phyloP scores from a whole-genome alignment of 2,797 vertebrate species.

The Heterohyrax brucei region DNA sequence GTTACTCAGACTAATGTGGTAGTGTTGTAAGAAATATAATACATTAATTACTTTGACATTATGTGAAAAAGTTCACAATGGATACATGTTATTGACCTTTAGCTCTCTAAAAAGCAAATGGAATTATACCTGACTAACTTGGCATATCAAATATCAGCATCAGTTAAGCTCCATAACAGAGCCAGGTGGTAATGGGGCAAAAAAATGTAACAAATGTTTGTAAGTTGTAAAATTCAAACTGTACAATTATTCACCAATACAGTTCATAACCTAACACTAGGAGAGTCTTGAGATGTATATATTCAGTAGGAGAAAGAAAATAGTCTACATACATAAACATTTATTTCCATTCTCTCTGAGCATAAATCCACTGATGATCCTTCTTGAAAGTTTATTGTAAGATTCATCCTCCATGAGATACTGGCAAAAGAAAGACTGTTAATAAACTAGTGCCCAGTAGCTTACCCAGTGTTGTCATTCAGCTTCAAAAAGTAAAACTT shows the following conservation, averaged over 20 bases:
- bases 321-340: not conserved
- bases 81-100: constrained; percentile 22
- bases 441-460: not conserved
- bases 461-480: not conserved
- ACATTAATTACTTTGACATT: constrained; percentile 78
- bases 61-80: constrained; percentile 44
- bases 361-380: not conserved
- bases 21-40: constrained; percentile 76
- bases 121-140: not conserved
- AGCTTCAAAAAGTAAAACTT: constrained; percentile 34
- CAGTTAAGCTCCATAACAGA: constrained; percentile 15
- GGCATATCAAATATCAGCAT: not conserved
- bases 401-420: not conserved
- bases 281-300: not conserved
- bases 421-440: not conserved
- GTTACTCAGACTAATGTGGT: constrained; percentile 58
- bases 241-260: not conserved
- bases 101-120: constrained; percentile 31
- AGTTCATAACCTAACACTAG: not conserved
- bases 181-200: not conserved
- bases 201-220: constrained; percentile 12
- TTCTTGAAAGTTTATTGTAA: not conserved
- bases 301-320: not conserved
- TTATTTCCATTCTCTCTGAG: constrained; percentile 37
- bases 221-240: constrained; percentile 14